Percentiles rank a stretch among this genome's conserved stretches.
Conservation (phyloP, 2,888 invertebrate species). For the Melanotus villosus region DNA sequence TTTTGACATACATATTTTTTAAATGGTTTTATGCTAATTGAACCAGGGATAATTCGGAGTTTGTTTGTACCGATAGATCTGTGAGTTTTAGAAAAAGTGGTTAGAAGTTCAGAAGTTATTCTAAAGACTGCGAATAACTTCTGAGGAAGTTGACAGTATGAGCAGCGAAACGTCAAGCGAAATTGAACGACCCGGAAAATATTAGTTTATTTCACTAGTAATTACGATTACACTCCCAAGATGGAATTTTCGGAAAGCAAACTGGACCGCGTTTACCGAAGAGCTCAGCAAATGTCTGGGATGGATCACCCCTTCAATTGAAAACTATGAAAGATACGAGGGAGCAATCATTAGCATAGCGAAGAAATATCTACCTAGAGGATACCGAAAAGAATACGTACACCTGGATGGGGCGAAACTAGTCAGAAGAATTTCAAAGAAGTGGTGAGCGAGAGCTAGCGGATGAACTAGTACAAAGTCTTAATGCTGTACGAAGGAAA, state of each 20-base stretch:
- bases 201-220: too few relatives aligned
- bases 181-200: too few relatives aligned
- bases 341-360: not conserved
- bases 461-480: not conserved
- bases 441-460: not conserved
- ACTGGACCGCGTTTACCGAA: not conserved
- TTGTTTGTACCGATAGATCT: too few relatives aligned
- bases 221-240: not conserved
- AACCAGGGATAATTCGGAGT: too few relatives aligned
- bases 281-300: not conserved
- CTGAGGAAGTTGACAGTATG: too few relatives aligned
- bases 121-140: too few relatives aligned
- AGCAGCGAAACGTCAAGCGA: too few relatives aligned
- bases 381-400: constrained; percentile 18
- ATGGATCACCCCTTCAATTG: constrained; percentile 2
- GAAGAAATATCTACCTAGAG: not conserved
- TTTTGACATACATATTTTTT: too few relatives aligned
- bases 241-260: not conserved
- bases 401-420: too few relatives aligned
- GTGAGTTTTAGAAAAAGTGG: too few relatives aligned
- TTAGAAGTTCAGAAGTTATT: too few relatives aligned
- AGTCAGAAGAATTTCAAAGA: not conserved
- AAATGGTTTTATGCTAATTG: too few relatives aligned
- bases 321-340: not conserved
- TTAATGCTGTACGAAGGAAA: not conserved